These are phyloP conservation scores for Tachina fera DNA, from an alignment of 2,888 invertebrate species.

Conservation along the genomic window DNA sequence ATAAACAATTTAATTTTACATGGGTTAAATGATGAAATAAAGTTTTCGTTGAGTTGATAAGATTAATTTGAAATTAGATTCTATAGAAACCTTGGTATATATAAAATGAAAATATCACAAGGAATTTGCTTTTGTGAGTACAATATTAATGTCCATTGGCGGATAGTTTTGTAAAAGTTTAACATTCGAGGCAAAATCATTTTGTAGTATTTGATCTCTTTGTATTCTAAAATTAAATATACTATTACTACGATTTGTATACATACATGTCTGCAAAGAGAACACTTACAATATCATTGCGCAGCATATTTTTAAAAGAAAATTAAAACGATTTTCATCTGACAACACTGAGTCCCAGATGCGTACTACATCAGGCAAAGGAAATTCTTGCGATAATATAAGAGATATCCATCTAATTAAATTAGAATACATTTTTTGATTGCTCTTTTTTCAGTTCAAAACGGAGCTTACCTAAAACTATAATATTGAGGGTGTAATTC, in stretches of 20 bases:
- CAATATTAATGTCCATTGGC: conserved; percentile 92
- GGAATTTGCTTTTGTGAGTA: conserved; percentile 89
- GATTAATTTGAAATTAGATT: conserved; percentile 39
- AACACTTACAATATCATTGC: conserved; percentile 96
- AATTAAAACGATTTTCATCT: conserved; percentile 94
- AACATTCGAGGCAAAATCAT: conserved; percentile 97
- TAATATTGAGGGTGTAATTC: conserved; percentile 98
- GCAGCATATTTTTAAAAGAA: conserved; percentile 95
- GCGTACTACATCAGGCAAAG: conserved; percentile 97
- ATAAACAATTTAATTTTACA: conserved; percentile 16
- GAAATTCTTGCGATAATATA: conserved; percentile 97
- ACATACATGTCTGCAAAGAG: not conserved
- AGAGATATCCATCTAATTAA: conserved; percentile 95
- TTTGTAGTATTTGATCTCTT: conserved; percentile 90
- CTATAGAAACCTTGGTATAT: not conserved
- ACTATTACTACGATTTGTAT: not conserved
- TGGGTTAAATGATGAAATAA: conserved; percentile 24
- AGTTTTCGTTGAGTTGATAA: conserved; percentile 47
- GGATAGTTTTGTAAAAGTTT: conserved; percentile 97
- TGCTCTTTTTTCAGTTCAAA: not conserved
- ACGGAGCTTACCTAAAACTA: conserved; percentile 89
- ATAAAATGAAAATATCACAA: conserved; percentile 72
- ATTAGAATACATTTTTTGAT: not conserved
- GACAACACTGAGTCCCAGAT: conserved; percentile 99
- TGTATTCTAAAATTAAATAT: conserved; percentile 86